These are phyloP conservation scores for Hyla sarda DNA, from an alignment of 2,113 vertebrate genomes.

Conservation along the genomic window DNA sequence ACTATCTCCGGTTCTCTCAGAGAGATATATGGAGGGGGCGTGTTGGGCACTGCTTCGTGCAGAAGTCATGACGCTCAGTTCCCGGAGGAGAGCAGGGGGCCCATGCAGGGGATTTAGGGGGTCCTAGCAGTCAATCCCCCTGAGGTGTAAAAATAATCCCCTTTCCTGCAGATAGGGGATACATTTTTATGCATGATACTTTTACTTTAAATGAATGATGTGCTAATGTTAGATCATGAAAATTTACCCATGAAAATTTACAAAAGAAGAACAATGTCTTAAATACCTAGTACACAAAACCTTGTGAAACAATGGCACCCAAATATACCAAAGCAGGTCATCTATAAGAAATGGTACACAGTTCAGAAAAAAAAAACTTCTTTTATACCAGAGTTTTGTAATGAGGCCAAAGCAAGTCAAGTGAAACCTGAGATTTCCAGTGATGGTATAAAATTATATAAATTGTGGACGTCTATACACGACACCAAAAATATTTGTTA, in stretches of 20 bases:
- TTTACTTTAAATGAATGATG: background rate
- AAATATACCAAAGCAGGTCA: background rate
- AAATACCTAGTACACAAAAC: background rate
- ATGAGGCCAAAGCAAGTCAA: background rate
- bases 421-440: background rate
- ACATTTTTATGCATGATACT: too few species aligned
- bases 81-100: too few species aligned
- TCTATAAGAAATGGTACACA: background rate
- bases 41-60: too few species aligned
- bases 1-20: too few species aligned
- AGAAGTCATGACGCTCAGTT: too few species aligned
- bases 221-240: background rate
- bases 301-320: background rate
- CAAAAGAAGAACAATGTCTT: background rate
- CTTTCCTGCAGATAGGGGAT: too few species aligned
- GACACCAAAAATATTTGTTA: background rate
- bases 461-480: background rate
- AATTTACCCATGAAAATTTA: background rate
- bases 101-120: too few species aligned
- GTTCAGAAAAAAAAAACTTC: background rate
- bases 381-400: background rate
- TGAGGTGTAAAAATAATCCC: too few species aligned
- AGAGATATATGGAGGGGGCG: too few species aligned
- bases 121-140: too few species aligned
- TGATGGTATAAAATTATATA: background rate